Evolutionary conservation across 2,888 invertebrate genomes (phyloP).

Genomic region (Papilio gigon): DNA sequence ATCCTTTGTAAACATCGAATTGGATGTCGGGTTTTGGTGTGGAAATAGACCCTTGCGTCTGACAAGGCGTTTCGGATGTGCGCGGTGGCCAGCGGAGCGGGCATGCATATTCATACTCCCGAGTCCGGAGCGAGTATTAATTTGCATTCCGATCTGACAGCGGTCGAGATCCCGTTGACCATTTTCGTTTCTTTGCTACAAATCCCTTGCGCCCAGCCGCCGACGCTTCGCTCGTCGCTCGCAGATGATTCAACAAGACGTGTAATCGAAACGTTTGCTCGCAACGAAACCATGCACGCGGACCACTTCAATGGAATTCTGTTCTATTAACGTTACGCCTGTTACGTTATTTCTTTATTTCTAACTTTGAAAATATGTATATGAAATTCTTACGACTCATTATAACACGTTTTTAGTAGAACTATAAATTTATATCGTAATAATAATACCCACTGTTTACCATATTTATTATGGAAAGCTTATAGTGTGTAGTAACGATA

Average conservation of each 20-base stretch:
- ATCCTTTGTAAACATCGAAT: constrained; percentile 5
- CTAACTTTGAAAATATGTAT: not conserved
- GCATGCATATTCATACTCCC: constrained; percentile 79
- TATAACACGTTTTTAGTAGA: not conserved
- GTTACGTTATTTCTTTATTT: constrained; percentile 44
- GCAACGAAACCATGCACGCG: constrained; percentile 23
- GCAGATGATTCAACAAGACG: constrained; percentile 59
- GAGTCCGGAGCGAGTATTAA: constrained; percentile 78
- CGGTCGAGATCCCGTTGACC: constrained; percentile 67
- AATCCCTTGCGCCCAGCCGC: constrained; percentile 53
- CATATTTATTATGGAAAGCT: too few species aligned
- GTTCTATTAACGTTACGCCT: constrained; percentile 32
- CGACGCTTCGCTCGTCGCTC: constrained; percentile 47
- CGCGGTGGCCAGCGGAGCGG: constrained; percentile 65
- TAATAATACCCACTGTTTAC: too few species aligned
- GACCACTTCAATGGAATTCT: constrained; percentile 20
- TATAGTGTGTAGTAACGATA: too few species aligned
- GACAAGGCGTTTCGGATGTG: constrained; percentile 67
- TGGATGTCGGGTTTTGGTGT: constrained; percentile 44
- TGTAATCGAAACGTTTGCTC: constrained; percentile 54
- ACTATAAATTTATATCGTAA: too few species aligned
- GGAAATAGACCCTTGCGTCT: constrained; percentile 43
- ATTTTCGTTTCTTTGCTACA: constrained; percentile 70
- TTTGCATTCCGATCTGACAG: constrained; percentile 75
- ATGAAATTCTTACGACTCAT: not conserved